These are phyloP conservation scores for Peromyscus eremicus DNA, from an alignment of 2,797 vertebrate species.

Conservation along the genomic window DNA sequence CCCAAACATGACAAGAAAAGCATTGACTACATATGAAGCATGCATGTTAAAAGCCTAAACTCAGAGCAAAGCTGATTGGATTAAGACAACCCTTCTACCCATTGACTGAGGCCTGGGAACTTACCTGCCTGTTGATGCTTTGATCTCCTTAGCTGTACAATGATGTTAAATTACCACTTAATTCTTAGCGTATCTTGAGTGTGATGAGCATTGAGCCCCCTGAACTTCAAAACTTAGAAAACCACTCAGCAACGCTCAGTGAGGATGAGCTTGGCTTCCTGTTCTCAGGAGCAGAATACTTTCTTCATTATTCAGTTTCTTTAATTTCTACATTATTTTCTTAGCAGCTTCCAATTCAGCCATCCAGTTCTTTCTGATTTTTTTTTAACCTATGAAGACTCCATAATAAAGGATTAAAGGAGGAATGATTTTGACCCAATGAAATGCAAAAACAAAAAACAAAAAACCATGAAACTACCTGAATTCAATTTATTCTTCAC, in stretches of 20 bases:
- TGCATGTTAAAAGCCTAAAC: neutral
- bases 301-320: neutral
- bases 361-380: constrained; percentile 13
- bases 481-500: neutral
- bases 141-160: neutral
- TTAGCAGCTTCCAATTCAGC: neutral
- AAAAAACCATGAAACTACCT: neutral
- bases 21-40: no score
- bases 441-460: neutral
- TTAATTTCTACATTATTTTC: neutral
- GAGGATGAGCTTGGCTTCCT: neutral
- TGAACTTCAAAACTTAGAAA: neutral
- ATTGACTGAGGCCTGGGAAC: neutral
- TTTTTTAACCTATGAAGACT: neutral
- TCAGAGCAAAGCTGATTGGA: neutral
- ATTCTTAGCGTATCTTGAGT: neutral
- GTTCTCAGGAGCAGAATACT: neutral
- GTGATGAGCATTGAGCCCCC: neutral
- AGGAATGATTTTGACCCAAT: constrained; percentile 40
- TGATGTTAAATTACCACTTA: neutral
- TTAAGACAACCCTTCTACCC: neutral
- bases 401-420: neutral
- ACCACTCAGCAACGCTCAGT: neutral
- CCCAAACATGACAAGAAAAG: no score
- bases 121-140: neutral